A percentile compares a stretch with the other conserved stretches of the same genome.
phyloP scores from a whole-genome alignment of 2,797 vertebrate genomes.

The Pseudochromis fuscus region DNA sequence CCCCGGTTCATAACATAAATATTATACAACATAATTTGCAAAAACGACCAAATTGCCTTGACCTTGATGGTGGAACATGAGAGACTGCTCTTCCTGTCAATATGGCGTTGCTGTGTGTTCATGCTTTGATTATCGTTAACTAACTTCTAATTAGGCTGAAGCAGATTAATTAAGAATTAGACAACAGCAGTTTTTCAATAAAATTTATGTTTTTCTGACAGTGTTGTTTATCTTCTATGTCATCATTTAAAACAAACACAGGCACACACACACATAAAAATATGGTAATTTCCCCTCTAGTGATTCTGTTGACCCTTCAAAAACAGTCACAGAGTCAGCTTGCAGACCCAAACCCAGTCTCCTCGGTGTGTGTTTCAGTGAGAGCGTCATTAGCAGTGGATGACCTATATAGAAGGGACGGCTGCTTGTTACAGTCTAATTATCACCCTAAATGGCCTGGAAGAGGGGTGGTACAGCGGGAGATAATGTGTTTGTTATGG shows the following conservation, averaged over 20 bases:
- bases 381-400: slow-evolving; percentile 59
- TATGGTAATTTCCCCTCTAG: not conserved
- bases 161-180: not conserved
- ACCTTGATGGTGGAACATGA: not conserved
- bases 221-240: not conserved
- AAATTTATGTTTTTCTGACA: not conserved
- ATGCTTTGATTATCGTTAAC: not conserved
- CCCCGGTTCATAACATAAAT: slow-evolving; percentile 24
- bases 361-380: slow-evolving; percentile 45
- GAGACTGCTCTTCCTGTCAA: not conserved
- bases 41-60: too few species aligned
- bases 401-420: slow-evolving; percentile 73
- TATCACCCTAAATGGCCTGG: slow-evolving; percentile 76
- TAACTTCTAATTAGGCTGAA: not conserved
- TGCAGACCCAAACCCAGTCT: slow-evolving; percentile 34
- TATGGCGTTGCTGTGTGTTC: too few species aligned
- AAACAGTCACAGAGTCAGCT: slow-evolving; percentile 35
- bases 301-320: slow-evolving; percentile 45
- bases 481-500: slow-evolving; percentile 82
- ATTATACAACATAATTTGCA: too few species aligned
- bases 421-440: slow-evolving; percentile 79
- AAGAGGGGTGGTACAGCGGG: slow-evolving; percentile 64
- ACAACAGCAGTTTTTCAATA: not conserved
- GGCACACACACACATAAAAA: not conserved
- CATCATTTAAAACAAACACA: not conserved